These are phyloP conservation scores for Pyrochroa serraticornis DNA, from an alignment of 2,888 invertebrate species.

Conservation along the genomic window DNA sequence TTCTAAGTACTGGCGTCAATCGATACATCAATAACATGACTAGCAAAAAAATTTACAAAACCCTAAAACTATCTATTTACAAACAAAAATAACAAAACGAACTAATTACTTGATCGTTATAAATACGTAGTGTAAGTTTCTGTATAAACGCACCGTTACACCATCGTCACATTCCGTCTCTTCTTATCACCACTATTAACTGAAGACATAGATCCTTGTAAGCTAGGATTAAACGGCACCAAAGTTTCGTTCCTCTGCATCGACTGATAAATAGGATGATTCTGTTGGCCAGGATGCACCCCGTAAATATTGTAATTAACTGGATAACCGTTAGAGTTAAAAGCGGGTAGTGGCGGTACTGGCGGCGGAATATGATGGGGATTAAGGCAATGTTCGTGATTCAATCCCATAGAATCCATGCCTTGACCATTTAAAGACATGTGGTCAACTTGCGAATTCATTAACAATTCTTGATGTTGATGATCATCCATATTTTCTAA, in stretches of 20 bases:
- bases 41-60: constrained; percentile 20
- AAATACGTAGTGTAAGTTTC: constrained; percentile 39
- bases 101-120: constrained; percentile 6
- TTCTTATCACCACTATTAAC: constrained; percentile 64
- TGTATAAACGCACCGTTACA: constrained; percentile 57
- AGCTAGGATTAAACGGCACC: constrained; percentile 59
- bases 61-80: neutral
- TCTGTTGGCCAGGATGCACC: constrained; percentile 53
- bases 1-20: constrained; percentile 21
- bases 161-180: constrained; percentile 67
- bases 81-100: constrained; percentile 14
- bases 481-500: constrained; percentile 51
- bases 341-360: constrained; percentile 62
- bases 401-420: too few species aligned
- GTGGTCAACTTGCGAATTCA: constrained; percentile 51
- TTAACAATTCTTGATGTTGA: constrained; percentile 48
- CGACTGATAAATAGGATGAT: constrained; percentile 55
- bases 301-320: constrained; percentile 58
- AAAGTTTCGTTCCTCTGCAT: constrained; percentile 55
- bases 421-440: constrained; percentile 49
- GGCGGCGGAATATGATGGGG: constrained; percentile 56
- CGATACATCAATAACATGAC: constrained; percentile 18
- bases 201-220: constrained; percentile 64
- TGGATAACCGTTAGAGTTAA: constrained; percentile 55
- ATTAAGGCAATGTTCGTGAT: constrained; percentile 37